These are phyloP conservation scores for Agapetus fuscipes DNA, from an alignment of 2,888 invertebrate species.

Conservation along the genomic window DNA sequence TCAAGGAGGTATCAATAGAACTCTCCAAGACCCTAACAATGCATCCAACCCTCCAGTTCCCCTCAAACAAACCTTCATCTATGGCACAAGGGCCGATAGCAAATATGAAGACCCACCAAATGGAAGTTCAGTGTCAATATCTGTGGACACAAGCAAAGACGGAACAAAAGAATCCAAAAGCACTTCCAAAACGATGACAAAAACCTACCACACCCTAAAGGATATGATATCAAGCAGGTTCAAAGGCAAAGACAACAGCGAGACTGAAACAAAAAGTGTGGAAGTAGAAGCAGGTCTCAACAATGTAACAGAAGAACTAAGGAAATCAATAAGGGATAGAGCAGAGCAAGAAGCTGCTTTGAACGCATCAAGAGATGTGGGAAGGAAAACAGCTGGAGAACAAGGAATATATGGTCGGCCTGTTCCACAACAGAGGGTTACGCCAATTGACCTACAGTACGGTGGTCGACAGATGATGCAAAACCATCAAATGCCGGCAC, in stretches of 20 bases:
- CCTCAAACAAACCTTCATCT: constrained; percentile 33
- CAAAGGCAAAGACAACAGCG: constrained; percentile 51
- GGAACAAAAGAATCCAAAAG: constrained; percentile 47
- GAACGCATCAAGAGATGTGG: constrained; percentile 32
- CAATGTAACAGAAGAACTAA: constrained; percentile 50
- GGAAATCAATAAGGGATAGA: constrained; percentile 35
- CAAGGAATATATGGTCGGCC: constrained; percentile 54
- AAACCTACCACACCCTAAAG: constrained; percentile 74
- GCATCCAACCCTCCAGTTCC: constrained; percentile 41
- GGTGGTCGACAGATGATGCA: constrained; percentile 25
- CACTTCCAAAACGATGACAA: constrained; percentile 56
- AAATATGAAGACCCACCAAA: constrained; percentile 30
- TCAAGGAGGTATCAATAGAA: constrained; percentile 15
- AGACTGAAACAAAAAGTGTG: constrained; percentile 39
- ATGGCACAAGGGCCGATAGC: constrained; percentile 32
- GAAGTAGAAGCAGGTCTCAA: constrained; percentile 48
- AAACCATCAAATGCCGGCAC: constrained; percentile 36
- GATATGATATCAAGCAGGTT: constrained; percentile 76
- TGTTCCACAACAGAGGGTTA: constrained; percentile 36
- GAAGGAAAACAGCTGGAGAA: constrained; percentile 42
- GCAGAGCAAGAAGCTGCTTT: constrained; percentile 24
- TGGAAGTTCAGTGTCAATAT: constrained; percentile 43
- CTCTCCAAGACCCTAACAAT: constrained; percentile 10
- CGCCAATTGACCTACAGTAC: constrained; percentile 28
- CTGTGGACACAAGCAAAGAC: constrained; percentile 51